Evolutionary conservation across 2,888 invertebrate genomes (phyloP).

Genomic region (Papilio gigon): DNA sequence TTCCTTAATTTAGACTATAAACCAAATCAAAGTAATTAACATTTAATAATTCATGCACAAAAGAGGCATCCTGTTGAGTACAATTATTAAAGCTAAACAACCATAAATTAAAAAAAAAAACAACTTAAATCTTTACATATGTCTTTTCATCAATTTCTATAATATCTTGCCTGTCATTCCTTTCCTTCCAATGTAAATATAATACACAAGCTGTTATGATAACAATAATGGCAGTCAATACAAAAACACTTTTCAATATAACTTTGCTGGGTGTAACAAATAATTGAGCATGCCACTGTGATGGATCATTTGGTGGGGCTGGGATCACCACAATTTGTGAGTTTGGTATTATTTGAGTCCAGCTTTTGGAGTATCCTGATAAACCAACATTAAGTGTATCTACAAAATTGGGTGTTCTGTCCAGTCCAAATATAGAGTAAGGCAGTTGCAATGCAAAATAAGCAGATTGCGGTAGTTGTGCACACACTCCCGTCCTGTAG

Average conservation of each 20-base stretch:
- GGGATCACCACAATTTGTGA: slow-evolving; percentile 98
- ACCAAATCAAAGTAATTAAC: no score
- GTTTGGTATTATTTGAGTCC: slow-evolving; percentile 98
- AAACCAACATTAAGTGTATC: slow-evolving; percentile 92
- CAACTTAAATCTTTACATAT: slow-evolving; percentile 68
- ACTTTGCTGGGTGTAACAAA: slow-evolving; percentile 97
- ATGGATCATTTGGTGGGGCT: slow-evolving; percentile 88
- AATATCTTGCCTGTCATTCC: slow-evolving; percentile 75
- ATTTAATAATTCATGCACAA: no score
- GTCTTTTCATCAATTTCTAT: slow-evolving; percentile 77
- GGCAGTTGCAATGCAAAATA: slow-evolving; percentile 97
- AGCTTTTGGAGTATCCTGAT: slow-evolving; percentile 86
- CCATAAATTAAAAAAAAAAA: no score
- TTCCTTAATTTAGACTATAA: no score
- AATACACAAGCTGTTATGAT: slow-evolving; percentile 92
- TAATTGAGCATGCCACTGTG: slow-evolving; percentile 93
- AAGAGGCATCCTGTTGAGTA: no score
- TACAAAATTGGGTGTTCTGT: slow-evolving; percentile 98
- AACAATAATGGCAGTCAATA: slow-evolving; percentile 92
- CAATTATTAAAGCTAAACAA: no score
- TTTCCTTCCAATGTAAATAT: slow-evolving; percentile 94
- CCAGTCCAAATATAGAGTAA: slow-evolving; percentile 98
- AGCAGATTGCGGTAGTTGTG: slow-evolving; percentile 95
- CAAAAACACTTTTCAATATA: slow-evolving; percentile 94
- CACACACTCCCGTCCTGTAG: slow-evolving; percentile 89